phyloP scores from a whole-genome alignment of 2,888 invertebrate species.

The Xestia c-nigrum region DNA sequence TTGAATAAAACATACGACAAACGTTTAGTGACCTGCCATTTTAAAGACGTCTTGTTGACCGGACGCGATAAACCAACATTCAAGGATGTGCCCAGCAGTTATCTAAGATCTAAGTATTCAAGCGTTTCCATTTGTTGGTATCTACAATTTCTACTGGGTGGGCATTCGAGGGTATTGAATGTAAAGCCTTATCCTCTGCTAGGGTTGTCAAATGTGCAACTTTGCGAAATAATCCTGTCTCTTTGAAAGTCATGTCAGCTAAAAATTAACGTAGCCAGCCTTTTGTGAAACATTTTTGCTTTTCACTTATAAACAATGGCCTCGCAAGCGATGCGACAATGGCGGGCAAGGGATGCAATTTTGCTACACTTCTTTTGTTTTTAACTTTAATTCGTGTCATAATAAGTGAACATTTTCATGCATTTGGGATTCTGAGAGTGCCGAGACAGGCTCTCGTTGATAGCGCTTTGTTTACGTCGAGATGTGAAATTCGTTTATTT shows the following conservation, averaged over 20 bases:
- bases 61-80: conserved; percentile 53
- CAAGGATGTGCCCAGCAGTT: conserved; percentile 53
- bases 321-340: conserved; percentile 45
- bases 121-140: conserved; percentile 67
- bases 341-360: conserved; percentile 42
- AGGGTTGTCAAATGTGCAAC: conserved; percentile 58
- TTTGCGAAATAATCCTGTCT: conserved; percentile 47
- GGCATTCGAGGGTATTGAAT: conserved; percentile 76
- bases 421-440: conserved; percentile 37
- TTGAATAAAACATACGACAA: conserved; percentile 47
- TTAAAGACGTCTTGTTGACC: conserved; percentile 45
- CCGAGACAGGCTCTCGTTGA: conserved; percentile 14
- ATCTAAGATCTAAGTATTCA: conserved; percentile 66
- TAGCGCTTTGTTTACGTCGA: conserved; percentile 14
- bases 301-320: conserved; percentile 56
- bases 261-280: conserved; percentile 51
- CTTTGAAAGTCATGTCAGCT: conserved; percentile 43
- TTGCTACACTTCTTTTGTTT: conserved; percentile 50
- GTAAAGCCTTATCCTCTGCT: conserved; percentile 65
- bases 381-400: conserved; percentile 48
- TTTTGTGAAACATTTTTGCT: conserved; percentile 58
- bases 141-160: conserved; percentile 69
- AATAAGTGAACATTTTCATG: conserved; percentile 55
- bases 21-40: conserved; percentile 36
- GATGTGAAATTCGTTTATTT: conserved; percentile 4